Evolutionary conservation across 2,113 vertebrate species (phyloP).

Genomic region (Fregata magnificens): DNA sequence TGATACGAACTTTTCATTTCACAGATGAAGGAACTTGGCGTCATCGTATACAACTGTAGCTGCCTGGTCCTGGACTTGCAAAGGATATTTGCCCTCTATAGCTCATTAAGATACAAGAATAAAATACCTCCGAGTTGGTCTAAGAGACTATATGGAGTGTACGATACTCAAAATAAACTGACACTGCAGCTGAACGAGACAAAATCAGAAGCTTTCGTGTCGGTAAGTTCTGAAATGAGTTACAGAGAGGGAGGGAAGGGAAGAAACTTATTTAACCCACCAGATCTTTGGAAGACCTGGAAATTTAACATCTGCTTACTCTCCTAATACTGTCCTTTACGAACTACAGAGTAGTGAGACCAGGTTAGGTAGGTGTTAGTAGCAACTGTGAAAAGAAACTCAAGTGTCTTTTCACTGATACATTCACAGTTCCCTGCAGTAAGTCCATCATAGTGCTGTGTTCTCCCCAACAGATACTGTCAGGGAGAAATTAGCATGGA

Average conservation of each 20-base stretch:
- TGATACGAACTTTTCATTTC: conserved; percentile 56
- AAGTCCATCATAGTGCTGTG: not conserved
- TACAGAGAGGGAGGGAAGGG: not conserved
- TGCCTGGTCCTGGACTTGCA: conserved; percentile 93
- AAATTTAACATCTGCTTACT: not conserved
- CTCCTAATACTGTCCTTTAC: not conserved
- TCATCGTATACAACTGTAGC: conserved; percentile 93
- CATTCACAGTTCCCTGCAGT: not conserved
- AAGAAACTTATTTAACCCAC: not conserved
- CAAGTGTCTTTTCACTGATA: not conserved
- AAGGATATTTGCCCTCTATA: conserved; percentile 87
- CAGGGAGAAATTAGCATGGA: not conserved
- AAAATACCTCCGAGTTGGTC: conserved; percentile 86
- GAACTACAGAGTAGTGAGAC: not conserved
- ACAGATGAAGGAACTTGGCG: conserved; percentile 95
- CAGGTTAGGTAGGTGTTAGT: not conserved
- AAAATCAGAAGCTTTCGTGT: conserved; percentile 85
- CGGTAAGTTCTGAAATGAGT: conserved; percentile 78
- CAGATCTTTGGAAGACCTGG: not conserved
- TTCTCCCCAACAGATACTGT: not conserved
- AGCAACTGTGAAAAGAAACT: not conserved
- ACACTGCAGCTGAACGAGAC: conserved; percentile 81
- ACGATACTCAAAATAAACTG: conserved; percentile 80
- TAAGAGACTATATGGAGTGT: conserved; percentile 88
- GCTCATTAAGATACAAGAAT: conserved; percentile 79